Conservation (phyloP, 2,797 vertebrate genomes). For the Danio jaintianensis region DNA sequence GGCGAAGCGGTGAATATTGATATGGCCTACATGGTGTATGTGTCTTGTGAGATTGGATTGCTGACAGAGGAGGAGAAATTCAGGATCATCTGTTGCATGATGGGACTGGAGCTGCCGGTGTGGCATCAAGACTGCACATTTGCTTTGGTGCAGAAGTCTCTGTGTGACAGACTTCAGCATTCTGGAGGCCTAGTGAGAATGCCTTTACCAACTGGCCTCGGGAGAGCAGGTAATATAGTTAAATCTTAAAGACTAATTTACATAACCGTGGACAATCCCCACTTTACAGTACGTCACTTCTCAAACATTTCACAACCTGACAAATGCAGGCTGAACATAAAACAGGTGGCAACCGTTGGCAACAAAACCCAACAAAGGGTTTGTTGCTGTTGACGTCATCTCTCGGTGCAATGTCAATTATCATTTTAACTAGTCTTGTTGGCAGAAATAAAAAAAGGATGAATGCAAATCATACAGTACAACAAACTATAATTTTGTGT, state of each 20-base stretch:
- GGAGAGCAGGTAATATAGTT: conserved; percentile 75
- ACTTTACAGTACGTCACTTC: too few relatives aligned
- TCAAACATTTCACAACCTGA: too few relatives aligned
- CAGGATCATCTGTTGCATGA: conserved; percentile 83
- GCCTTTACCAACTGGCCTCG: conserved; percentile 82
- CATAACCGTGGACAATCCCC: too few relatives aligned
- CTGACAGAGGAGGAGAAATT: conserved; percentile 73
- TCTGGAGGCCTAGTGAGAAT: conserved; percentile 80
- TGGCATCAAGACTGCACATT: conserved; percentile 81
- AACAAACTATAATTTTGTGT: not conserved
- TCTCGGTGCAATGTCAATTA: too few relatives aligned
- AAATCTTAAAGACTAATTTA: not conserved
- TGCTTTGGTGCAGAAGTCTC: conserved; percentile 77
- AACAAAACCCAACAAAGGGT: too few relatives aligned
- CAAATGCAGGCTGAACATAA: too few relatives aligned
- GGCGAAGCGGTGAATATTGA: conserved; percentile 85
- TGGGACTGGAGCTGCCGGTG: conserved; percentile 79
- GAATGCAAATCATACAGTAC: not conserved
- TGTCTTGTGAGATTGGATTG: conserved; percentile 73
- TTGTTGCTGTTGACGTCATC: too few relatives aligned
- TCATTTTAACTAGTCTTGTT: too few relatives aligned
- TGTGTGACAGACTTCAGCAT: conserved; percentile 81
- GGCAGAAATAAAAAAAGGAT: not conserved
- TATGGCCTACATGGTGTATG: conserved; percentile 86
- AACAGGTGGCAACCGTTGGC: too few relatives aligned